Evolutionary conservation across 2,888 invertebrate genomes (phyloP), one percentile per base, ranked within the genome.

Genomic region (Scaptomyza cyrtandrae): DNA sequence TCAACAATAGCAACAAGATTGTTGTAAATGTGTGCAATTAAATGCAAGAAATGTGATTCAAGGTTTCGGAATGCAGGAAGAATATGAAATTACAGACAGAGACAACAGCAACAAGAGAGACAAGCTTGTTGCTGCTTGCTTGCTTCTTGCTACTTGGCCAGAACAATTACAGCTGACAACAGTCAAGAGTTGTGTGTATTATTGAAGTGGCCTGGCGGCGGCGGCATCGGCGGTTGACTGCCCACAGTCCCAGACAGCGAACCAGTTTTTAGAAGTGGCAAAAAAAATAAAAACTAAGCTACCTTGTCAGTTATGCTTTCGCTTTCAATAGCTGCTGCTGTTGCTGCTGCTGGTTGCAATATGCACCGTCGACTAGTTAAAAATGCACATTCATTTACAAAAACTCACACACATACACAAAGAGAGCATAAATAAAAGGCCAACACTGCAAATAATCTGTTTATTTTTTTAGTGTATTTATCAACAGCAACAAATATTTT

Each of bases 21-120:
- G 56, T 44, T 75, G 63, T 29, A 71, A 83, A 75, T 75, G 68
- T 80, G 71, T 72, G 75, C 83, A 84, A 84, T 84, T 84, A 84
- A 84, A 86, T 86, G 86, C 83, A 84, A 83, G 80, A 78, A 86
- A 88, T 75, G 86, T 92, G 92, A 92, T 91, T 92, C 92, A 92
- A 92, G 92, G 92, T 91, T 92, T 90, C 90, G 92, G 91, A 90
- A 92, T 92, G 91, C 92, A 92, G 92, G 92, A 92, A 92, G 91
- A 92, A 86, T 89, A 90, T 91, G 83, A 82, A 80, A 82, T 90
- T 90, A 83, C 89, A 85, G 73, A 45, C 78, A 58, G 63, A 56
- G 73, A 41, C 58, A 50, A 35, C 16, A 7, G n/a, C 45, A 45
- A 45, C 35, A 33, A 14, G 14, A 39, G 39, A 1, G 14, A 9